Evolutionary conservation across 1,140 invertebrate genomes (phyloP).

Genomic region (Trichonephila inaurata): DNA sequence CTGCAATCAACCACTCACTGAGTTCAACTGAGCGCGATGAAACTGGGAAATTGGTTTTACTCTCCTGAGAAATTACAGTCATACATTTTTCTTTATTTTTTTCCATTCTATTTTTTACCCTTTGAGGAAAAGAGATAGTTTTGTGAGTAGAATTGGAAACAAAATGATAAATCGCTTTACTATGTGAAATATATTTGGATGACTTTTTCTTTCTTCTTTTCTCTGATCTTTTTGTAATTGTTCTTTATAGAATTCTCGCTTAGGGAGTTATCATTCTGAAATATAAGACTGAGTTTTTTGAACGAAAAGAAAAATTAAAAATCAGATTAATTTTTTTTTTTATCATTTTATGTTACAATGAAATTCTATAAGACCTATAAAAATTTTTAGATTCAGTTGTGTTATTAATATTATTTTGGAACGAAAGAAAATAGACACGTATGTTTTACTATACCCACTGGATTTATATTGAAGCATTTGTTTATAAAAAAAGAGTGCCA

Average conservation of each 20-base stretch:
- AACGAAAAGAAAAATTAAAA: background rate
- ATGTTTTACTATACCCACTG: no score
- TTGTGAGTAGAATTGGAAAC: slow-evolving; percentile 65
- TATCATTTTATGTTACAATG: no score
- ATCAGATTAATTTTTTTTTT: no score
- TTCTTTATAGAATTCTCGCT: slow-evolving; percentile 16
- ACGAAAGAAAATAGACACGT: no score
- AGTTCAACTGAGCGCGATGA: slow-evolving; percentile 70
- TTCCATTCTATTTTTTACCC: slow-evolving; percentile 25
- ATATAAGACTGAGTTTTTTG: background rate
- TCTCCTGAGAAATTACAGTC: slow-evolving; percentile 68
- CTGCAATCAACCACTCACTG: slow-evolving; percentile 66
- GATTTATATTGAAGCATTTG: no score
- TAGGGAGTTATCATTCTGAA: slow-evolving; percentile 6
- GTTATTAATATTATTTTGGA: no score
- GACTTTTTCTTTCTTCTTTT: background rate
- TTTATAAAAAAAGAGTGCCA: no score
- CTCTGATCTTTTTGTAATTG: slow-evolving; percentile 48
- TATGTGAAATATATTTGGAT: slow-evolving; percentile 51
- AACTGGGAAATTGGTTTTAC: slow-evolving; percentile 60
- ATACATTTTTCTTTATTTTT: slow-evolving; percentile 50
- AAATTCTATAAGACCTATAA: no score
- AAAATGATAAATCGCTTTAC: slow-evolving; percentile 63
- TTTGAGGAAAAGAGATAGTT: slow-evolving; percentile 50
- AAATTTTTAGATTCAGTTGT: no score